Conservation (phyloP, 2,113 vertebrate species). For the Myodes glareolus region DNA sequence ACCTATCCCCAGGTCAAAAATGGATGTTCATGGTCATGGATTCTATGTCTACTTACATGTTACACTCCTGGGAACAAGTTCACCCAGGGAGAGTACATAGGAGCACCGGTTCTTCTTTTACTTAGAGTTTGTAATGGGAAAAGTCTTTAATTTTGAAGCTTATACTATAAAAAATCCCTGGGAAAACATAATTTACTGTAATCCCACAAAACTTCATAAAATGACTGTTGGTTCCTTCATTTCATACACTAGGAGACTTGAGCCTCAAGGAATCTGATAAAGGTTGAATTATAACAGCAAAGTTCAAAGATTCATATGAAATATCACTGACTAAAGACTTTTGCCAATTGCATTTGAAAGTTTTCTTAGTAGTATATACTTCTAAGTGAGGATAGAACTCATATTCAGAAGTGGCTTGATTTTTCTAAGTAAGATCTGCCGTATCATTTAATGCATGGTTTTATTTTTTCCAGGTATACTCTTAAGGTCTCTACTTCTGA, state of each 20-base stretch:
- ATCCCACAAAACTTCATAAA: background rate
- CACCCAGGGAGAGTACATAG: background rate
- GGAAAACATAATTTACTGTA: background rate
- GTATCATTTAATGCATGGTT: background rate
- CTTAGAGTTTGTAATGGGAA: background rate
- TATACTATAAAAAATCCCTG: background rate
- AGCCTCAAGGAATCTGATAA: background rate
- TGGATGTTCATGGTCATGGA: background rate
- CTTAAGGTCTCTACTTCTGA: background rate
- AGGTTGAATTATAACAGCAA: background rate
- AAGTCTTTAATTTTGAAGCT: background rate
- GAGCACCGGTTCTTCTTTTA: background rate
- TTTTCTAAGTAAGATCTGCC: background rate
- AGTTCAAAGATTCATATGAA: background rate
- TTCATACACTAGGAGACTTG: background rate
- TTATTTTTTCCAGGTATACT: background rate
- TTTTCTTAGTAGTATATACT: background rate
- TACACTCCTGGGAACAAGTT: background rate
- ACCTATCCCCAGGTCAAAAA: background rate
- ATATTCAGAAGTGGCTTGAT: background rate
- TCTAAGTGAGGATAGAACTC: background rate
- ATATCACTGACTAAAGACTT: slow-evolving; percentile 14
- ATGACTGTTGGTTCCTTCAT: background rate
- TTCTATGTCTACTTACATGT: background rate
- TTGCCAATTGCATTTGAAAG: background rate